Base-by-base conservation (phyloP, 2,888 invertebrate genomes). In the Cheilosia soror region DNA sequence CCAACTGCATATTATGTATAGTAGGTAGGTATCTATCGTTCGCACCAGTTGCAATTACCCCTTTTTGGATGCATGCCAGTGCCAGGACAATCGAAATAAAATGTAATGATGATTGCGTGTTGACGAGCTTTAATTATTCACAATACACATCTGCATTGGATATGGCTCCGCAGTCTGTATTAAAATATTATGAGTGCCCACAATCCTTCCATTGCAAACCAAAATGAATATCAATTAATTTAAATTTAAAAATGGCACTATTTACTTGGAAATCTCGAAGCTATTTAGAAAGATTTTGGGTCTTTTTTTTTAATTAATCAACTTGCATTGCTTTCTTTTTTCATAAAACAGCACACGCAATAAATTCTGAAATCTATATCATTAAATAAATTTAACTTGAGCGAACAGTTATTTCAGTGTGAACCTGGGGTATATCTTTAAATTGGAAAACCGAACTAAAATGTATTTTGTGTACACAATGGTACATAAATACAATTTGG, bases 91-190 rank as follows among this genome's bases (percentile, higher is more conserved):
- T 78, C 75, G 68, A 62, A 83, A 83, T 83, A 78, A 83, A 83
- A 83, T 73, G 55, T 83, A 78, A 78, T 83, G 78, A 72, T 83
- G 82, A 83, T 78, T 83, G 82, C 62, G 72, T 83, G 82, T 78
- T 83, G 82, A 83, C 62, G 78, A 78, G 82, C 78, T 72, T 72
- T 68, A 78, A 78, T 83, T 83, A 72, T 83, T 78, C 60, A 78
- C 55, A 57, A 57, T 47, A 62, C 9, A 5, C 33, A 49, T 53
- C 65, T 77, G 58, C 66, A 77, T 71, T 77, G 47, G 51, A 65
- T 62, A 66, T 63, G 42, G 15, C 27, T 72, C 75, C 55, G 44
- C 75, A 82, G 40, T 27, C 40, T n/a, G 37, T 55, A 55, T 78
- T 73, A 65, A 66, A 76, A 65, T 66, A 29, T 65, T 53, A 63